phyloP scores from a whole-genome alignment of 2,113 vertebrate species.

The Empidonax traillii region DNA sequence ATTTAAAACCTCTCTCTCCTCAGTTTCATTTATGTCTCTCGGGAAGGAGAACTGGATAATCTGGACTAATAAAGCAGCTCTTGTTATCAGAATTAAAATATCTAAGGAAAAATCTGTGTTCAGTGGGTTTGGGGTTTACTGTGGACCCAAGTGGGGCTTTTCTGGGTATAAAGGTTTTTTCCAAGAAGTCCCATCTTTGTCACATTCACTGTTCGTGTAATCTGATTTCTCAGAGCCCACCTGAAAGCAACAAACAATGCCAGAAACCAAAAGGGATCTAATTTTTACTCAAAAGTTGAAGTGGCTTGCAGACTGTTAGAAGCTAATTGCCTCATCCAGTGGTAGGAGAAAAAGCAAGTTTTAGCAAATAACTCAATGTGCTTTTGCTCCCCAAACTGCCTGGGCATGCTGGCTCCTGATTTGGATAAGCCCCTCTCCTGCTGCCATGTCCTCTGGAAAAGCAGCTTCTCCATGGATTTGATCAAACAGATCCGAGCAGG shows the following conservation, averaged over 20 bases:
- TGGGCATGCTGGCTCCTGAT: neutral
- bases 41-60: neutral
- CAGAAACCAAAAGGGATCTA: neutral
- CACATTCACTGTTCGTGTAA: neutral
- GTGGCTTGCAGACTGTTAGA: neutral
- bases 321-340: neutral
- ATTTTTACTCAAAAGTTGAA: neutral
- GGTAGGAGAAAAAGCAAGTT: neutral
- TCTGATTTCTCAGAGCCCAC: neutral
- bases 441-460: neutral
- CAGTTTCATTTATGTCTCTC: neutral
- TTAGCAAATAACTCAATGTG: neutral
- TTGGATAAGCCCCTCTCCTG: neutral
- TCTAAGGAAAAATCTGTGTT: neutral
- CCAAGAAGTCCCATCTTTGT: neutral
- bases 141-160: neutral
- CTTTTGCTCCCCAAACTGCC: neutral
- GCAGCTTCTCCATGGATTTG: neutral
- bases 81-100: neutral
- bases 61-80: neutral
- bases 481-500: neutral
- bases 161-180: neutral
- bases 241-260: neutral
- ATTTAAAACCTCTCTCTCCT: neutral
- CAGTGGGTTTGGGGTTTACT: neutral